Percentiles rank a stretch among this genome's conserved stretches.
Conservation (phyloP, 2,797 vertebrate species). For the Myotis findleyi region DNA sequence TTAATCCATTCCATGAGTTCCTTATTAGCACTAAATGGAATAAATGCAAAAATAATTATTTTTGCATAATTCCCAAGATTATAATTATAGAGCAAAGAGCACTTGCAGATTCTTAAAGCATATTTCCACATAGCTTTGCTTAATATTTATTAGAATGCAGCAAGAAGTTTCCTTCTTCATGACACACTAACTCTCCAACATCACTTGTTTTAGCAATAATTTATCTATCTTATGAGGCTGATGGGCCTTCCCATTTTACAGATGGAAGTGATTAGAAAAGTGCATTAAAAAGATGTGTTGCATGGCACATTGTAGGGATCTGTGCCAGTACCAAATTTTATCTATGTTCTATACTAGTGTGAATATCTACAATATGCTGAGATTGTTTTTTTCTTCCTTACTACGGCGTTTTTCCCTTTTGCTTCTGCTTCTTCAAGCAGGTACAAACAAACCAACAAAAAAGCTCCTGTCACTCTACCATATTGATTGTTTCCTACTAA, state of each 20-base stretch:
- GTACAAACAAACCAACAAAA: constrained; percentile 36
- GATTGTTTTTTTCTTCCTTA: constrained; percentile 12
- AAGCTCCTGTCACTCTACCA: constrained; percentile 27
- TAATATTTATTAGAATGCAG: constrained; percentile 66
- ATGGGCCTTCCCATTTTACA: background rate
- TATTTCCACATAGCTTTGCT: constrained; percentile 69
- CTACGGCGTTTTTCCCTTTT: background rate
- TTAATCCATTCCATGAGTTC: constrained; percentile 67
- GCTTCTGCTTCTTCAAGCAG: constrained; percentile 50
- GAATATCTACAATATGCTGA: constrained; percentile 19
- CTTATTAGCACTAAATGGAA: constrained; percentile 72
- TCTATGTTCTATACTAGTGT: background rate
- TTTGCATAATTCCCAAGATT: constrained; percentile 60
- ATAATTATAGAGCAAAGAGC: constrained; percentile 41
- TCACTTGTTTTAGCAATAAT: constrained; percentile 31
- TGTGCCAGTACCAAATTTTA: background rate
- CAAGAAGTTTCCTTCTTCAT: constrained; percentile 29
- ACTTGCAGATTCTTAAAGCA: constrained; percentile 64
- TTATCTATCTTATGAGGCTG: background rate
- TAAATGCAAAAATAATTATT: constrained; percentile 57
- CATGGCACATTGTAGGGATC: background rate
- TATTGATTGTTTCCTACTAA: constrained; percentile 67
- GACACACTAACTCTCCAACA: constrained; percentile 38
- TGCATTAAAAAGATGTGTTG: background rate
- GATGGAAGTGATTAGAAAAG: background rate